phyloP scores from a whole-genome alignment of 2,113 vertebrate genomes.

The Ivindomyrus marchei region DNA sequence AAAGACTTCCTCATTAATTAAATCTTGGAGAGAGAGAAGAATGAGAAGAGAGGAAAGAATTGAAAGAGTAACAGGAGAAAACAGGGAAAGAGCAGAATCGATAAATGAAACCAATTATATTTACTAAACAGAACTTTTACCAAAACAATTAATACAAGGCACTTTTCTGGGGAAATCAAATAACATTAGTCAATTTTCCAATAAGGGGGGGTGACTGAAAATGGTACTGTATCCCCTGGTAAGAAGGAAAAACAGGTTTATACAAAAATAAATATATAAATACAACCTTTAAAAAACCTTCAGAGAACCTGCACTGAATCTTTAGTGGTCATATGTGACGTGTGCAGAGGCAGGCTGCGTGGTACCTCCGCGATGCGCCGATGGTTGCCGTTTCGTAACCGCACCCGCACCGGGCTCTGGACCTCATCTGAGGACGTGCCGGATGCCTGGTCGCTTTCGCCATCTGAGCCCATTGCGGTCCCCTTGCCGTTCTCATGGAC shows the following conservation, averaged over 20 bases:
- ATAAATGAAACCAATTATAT: background rate
- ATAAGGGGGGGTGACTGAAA: background rate
- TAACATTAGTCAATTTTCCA: background rate
- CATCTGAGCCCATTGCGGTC: conserved; percentile 58
- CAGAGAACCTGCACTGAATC: background rate
- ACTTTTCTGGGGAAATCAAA: background rate
- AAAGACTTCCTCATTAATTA: background rate
- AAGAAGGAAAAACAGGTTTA: background rate
- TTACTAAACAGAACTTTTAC: background rate
- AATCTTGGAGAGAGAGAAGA: background rate
- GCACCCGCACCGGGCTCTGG: conserved; percentile 63
- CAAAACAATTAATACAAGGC: background rate
- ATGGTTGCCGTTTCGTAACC: conserved; percentile 63
- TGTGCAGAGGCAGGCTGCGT: background rate
- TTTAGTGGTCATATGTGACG: background rate
- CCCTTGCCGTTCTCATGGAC: conserved; percentile 62
- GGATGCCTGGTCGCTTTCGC: conserved; percentile 64
- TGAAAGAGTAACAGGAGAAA: background rate
- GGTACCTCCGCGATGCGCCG: conserved; percentile 51
- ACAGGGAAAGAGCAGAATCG: background rate
- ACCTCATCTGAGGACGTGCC: conserved; percentile 62
- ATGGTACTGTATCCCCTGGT: background rate
- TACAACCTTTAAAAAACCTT: background rate
- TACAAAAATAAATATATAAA: background rate
- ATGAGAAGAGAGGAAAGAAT: background rate